Base-by-base conservation (phyloP, 2,113 vertebrate species). In the Lucifuga dentata region DNA sequence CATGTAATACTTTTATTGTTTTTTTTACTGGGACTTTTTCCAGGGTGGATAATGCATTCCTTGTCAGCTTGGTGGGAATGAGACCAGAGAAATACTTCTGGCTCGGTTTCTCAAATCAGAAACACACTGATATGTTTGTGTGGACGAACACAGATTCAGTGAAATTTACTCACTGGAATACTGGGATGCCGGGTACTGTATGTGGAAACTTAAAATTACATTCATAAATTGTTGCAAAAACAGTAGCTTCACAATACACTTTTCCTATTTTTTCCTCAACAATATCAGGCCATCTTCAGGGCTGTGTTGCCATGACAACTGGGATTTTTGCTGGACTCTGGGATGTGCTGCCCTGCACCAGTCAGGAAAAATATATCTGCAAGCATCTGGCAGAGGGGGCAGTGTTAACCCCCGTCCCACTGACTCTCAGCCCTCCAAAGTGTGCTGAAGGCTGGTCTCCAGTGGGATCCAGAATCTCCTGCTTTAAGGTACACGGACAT, bases 1-100 rank as follows among this genome's bases (percentile, higher is more conserved):
- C n/a, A n/a, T n/a, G n/a, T n/a, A 29, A 29, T 7, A 29, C 3
- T 29, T 29, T 29, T 29, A 29, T 29, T n/a, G n/a, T n/a, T n/a
- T n/a, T n/a, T n/a, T n/a, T n/a, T n/a, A n/a, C n/a, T n/a, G 16
- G 53, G 1, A 40, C 5, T 36, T 19, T 35, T 63, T 73, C 13
- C 74, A 99, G 97, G 66, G 94, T 95, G 48, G 95, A 98, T 51
- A 97, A 98, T 90, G 94, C 97, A 2, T 99, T 95, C 84, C 90
- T 99, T 26, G 93, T 96, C 73, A 99, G 96, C 81, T 68, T 97
- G 55, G 81, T 96, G 80, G 97, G 97, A 15, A 38, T 94, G 51
- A 94, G 93, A 74, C 84, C 94, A 68, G 97, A 98, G 85, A 94
- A 79, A 48, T 85, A 95, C 72, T 98, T 98, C 69, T 99, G 97